Conservation (phyloP, 2,797 vertebrate genomes). For the Halcyon smyrnensis region DNA sequence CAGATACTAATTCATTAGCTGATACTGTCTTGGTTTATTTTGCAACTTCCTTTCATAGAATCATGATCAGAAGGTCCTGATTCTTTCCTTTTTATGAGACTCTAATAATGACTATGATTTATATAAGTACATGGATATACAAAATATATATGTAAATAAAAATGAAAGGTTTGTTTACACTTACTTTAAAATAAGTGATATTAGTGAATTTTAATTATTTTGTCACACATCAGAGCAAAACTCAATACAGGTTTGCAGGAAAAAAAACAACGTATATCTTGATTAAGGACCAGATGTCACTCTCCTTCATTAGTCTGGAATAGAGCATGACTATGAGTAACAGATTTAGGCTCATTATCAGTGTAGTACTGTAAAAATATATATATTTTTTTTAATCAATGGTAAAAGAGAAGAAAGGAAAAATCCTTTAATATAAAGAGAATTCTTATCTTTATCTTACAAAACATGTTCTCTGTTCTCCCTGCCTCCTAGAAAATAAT, state of each 20-base stretch:
- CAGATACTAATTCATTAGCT: slow-evolving; percentile 61
- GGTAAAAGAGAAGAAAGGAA: not conserved
- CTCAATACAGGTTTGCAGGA: not conserved
- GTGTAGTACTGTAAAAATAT: not conserved
- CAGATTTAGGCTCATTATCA: not conserved
- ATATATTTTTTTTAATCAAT: not conserved
- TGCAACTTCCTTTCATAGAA: slow-evolving; percentile 7
- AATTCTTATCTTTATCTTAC: not conserved
- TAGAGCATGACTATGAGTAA: not conserved
- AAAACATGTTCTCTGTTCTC: not conserved
- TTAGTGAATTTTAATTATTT: not conserved
- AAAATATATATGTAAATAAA: not conserved
- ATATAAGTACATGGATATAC: not conserved
- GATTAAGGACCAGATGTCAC: not conserved
- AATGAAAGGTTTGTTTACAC: not conserved
- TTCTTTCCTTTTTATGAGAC: slow-evolving; percentile 3
- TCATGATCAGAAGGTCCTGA: slow-evolving; percentile 26
- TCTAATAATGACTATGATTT: not conserved
- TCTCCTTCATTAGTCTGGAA: not conserved
- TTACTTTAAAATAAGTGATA: not conserved
- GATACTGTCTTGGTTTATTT: slow-evolving; percentile 19
- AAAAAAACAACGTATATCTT: not conserved
- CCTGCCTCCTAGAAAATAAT: not conserved
- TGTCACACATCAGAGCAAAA: not conserved
- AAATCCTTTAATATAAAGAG: not conserved